These are phyloP conservation scores for Conger conger DNA, from an alignment of 2,113 vertebrate genomes.

Conservation along the genomic window DNA sequence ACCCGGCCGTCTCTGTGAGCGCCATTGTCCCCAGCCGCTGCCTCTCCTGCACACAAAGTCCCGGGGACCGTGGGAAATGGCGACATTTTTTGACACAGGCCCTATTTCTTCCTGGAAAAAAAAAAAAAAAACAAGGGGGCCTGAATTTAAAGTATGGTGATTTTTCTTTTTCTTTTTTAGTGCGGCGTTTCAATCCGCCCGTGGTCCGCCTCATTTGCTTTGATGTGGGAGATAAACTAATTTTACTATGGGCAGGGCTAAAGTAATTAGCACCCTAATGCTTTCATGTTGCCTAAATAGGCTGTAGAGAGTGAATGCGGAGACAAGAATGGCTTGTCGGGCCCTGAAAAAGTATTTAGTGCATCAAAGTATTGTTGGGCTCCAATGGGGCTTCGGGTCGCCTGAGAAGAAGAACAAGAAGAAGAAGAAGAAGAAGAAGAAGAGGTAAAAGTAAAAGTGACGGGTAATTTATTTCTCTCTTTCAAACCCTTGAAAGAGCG, in stretches of 20 bases:
- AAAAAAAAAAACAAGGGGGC: constrained; percentile 68
- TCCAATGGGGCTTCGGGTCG: constrained; percentile 44
- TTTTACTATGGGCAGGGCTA: constrained; percentile 73
- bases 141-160: constrained; percentile 70
- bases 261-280: constrained; percentile 75
- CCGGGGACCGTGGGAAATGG: constrained; percentile 81
- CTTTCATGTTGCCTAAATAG: constrained; percentile 74
- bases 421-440: neutral
- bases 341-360: constrained; percentile 58
- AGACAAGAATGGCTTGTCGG: constrained; percentile 62
- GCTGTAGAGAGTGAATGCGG: constrained; percentile 65
- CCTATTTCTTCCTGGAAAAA: constrained; percentile 66
- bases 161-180: too few species aligned
- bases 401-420: neutral
- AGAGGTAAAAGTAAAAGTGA: neutral
- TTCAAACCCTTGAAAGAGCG: neutral
- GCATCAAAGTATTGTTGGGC: constrained; percentile 64
- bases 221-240: constrained; percentile 82
- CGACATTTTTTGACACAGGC: constrained; percentile 80
- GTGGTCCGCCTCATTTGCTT: constrained; percentile 81
- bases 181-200: constrained; percentile 78
- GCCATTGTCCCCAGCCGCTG: constrained; percentile 75
- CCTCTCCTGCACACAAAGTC: constrained; percentile 74
- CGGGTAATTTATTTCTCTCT: constrained; percentile 23
- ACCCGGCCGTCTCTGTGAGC: constrained; percentile 77